Evolutionary conservation across 2,113 vertebrate genomes (phyloP).

Genomic region (Chrysochloris asiatica): DNA sequence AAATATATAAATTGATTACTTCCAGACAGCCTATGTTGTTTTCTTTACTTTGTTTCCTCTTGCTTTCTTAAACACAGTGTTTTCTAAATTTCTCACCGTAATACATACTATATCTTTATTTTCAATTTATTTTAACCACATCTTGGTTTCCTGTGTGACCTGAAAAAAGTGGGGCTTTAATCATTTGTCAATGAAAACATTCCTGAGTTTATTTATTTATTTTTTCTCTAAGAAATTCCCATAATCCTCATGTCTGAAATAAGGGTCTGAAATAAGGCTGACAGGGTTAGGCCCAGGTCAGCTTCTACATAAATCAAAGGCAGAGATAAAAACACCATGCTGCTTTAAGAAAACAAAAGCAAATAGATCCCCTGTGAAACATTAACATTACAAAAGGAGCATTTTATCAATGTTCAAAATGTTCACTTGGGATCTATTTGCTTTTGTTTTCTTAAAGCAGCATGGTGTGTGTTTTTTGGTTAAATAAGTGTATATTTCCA

Average conservation of each 20-base stretch:
- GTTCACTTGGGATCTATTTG: conserved; percentile 68
- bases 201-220: conserved; percentile 46
- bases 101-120: not conserved
- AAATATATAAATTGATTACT: conserved; percentile 84
- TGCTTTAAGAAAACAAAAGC: no score
- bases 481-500: conserved; percentile 67
- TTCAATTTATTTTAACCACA: conserved; percentile 77
- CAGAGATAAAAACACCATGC: conserved; percentile 37
- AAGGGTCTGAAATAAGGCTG: conserved; percentile 72
- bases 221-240: conserved; percentile 70
- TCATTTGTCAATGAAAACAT: conserved; percentile 68
- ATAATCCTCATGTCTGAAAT: conserved; percentile 68
- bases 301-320: conserved; percentile 76
- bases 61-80: not conserved
- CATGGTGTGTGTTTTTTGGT: conserved; percentile 53
- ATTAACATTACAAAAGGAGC: conserved; percentile 81
- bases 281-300: conserved; percentile 79
- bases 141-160: conserved; percentile 45
- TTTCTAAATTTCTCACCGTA: conserved; percentile 9
- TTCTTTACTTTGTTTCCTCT: conserved; percentile 21
- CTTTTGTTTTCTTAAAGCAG: conserved; percentile 65
- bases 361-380: no score
- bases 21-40: conserved; percentile 57
- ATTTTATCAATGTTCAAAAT: conserved; percentile 35
- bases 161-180: conserved; percentile 71